These are phyloP conservation scores for Equus quagga DNA, from an alignment of 2,113 vertebrate genomes.

Conservation along the genomic window DNA sequence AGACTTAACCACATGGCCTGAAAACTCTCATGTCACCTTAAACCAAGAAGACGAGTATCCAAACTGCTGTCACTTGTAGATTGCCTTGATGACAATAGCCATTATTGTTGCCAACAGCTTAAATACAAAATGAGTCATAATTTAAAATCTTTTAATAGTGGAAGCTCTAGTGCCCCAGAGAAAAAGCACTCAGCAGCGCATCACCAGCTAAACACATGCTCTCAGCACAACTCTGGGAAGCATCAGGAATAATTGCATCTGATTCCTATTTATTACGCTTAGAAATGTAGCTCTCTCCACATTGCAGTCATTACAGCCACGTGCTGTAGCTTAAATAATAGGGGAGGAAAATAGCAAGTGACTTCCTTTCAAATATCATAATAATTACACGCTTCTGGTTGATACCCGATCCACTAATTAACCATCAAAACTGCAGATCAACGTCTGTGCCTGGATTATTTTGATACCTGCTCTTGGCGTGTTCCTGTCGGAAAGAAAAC, in stretches of 20 bases:
- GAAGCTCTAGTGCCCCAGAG: neutral
- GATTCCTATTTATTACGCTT: slow-evolving; percentile 28
- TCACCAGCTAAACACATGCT: neutral
- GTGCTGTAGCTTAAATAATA: slow-evolving; percentile 34
- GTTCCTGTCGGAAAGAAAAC: neutral
- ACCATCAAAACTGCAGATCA: slow-evolving; percentile 31
- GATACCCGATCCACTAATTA: slow-evolving; percentile 15
- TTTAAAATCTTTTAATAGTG: slow-evolving; percentile 9
- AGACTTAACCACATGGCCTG: neutral
- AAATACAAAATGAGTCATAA: neutral
- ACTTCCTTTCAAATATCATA: neutral
- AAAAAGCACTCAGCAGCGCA: neutral
- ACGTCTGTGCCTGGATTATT: neutral
- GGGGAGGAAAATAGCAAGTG: neutral
- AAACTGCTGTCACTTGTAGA: neutral
- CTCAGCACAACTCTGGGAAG: neutral
- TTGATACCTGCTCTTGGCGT: neutral
- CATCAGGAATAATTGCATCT: neutral
- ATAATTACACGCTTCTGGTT: neutral
- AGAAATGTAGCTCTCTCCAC: neutral
- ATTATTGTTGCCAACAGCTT: neutral
- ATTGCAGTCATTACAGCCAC: neutral
- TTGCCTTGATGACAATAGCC: neutral
- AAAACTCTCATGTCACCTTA: neutral
- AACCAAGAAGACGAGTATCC: neutral